These are phyloP conservation scores for Sigmodon hispidus DNA, from an alignment of 2,113 vertebrate genomes.

Conservation along the genomic window DNA sequence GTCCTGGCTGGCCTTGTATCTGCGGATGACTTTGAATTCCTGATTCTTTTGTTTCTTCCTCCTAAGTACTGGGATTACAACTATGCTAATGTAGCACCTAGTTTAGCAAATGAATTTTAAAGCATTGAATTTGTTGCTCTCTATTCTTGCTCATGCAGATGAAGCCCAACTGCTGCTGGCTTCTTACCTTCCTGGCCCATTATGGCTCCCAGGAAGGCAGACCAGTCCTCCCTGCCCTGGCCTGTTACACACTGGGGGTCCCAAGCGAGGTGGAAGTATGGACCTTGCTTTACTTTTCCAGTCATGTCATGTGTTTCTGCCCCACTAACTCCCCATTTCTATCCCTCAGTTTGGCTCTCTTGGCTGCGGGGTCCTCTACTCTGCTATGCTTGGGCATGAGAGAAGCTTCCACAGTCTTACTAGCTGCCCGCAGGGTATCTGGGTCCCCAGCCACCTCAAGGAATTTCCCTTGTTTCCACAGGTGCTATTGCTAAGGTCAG, in stretches of 20 bases:
- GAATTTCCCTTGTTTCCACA: not conserved
- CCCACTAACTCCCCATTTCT: not conserved
- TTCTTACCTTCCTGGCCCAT: not conserved
- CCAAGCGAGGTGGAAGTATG: not conserved
- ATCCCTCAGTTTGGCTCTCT: not conserved
- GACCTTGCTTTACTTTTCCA: not conserved
- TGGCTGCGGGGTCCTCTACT: not conserved
- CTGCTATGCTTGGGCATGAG: not conserved
- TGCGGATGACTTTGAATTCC: not conserved
- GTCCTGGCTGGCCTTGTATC: not conserved
- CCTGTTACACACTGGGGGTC: not conserved
- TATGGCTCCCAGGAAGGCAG: not conserved
- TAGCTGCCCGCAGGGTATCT: not conserved
- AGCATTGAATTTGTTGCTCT: not conserved
- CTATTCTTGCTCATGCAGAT: not conserved
- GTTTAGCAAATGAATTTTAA: not conserved
- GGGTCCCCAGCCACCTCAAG: not conserved
- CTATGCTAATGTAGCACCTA: not conserved
- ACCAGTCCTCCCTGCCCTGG: not conserved
- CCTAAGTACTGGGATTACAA: not conserved
- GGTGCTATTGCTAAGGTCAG: not conserved
- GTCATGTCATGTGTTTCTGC: not conserved
- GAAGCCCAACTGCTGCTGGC: not conserved
- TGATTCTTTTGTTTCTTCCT: not conserved
- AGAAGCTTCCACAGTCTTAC: not conserved